Conservation (phyloP, 2,888 invertebrate species). For the Hyalella azteca region DNA sequence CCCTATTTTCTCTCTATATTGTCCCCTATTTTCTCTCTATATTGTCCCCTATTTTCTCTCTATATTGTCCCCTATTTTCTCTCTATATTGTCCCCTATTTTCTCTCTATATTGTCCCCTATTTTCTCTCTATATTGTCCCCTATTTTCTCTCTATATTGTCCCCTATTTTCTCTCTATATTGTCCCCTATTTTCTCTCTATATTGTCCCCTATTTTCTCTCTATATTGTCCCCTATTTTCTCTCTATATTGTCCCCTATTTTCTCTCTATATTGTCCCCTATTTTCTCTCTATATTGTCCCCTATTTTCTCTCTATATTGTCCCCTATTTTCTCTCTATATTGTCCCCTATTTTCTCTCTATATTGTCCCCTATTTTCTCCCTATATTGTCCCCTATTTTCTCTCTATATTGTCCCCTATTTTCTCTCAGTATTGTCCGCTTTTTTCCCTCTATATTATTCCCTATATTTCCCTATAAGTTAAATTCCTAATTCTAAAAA, state of each 20-base stretch:
- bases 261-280: neutral
- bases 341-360: too few relatives aligned
- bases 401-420: too few relatives aligned
- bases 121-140: neutral
- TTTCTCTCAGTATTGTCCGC: too few relatives aligned
- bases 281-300: neutral
- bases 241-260: neutral
- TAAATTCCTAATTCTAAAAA: too few relatives aligned
- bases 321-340: too few relatives aligned
- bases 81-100: neutral
- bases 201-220: neutral
- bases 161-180: neutral
- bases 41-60: neutral
- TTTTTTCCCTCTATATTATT: too few relatives aligned
- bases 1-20: neutral
- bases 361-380: too few relatives aligned
- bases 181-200: neutral
- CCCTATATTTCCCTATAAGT: too few relatives aligned
- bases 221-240: neutral
- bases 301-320: too few relatives aligned
- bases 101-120: neutral
- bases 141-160: neutral
- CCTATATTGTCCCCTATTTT: too few relatives aligned
- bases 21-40: neutral
- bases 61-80: neutral